Percentiles rank a stretch among this genome's conserved stretches.
These are phyloP conservation scores for Paramuricea clavata DNA, from an alignment of 92 coral and sea anemone genomes.

Conservation along the genomic window DNA sequence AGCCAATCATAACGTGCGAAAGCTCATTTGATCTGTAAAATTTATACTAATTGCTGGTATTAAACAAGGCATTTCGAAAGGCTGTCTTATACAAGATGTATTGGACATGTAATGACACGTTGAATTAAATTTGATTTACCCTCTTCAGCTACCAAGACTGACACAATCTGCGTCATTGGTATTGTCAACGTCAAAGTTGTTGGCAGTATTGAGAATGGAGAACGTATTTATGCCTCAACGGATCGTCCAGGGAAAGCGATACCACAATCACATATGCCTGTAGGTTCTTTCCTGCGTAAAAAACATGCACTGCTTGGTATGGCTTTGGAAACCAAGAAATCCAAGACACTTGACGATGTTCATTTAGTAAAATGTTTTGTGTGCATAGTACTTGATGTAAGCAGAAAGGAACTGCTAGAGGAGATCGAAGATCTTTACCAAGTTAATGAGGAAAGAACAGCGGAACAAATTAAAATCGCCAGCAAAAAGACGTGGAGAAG, in stretches of 20 bases:
- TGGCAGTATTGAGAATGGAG: conserved; percentile 93
- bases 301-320: conserved; percentile 65
- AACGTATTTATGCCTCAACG: conserved; percentile 82
- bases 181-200: conserved; percentile 86
- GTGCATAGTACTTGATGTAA: conserved; percentile 93
- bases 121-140: too few relatives aligned
- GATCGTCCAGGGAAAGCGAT: conserved; percentile 89
- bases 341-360: conserved; percentile 65
- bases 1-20: too few relatives aligned
- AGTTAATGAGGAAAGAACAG: conserved; percentile 70
- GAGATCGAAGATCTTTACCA: conserved; percentile 91
- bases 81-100: too few relatives aligned
- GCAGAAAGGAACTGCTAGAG: conserved; percentile 74
- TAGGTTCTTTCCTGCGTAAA: conserved; percentile 61
- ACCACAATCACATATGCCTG: conserved; percentile 91
- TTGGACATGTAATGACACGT: too few relatives aligned
- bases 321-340: conserved; percentile 57
- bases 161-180: conserved; percentile 95
- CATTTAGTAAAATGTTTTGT: conserved; percentile 85
- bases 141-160: conserved; percentile 61
- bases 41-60: too few relatives aligned
- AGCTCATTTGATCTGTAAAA: too few relatives aligned
- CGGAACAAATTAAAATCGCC: conserved; percentile 73
- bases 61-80: too few relatives aligned
- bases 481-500: conserved; percentile 81